A percentile compares a stretch with the other conserved stretches of the same genome.
Evolutionary conservation across 2,113 vertebrate genomes (phyloP).

Genomic region (Myotis yumanensis): DNA sequence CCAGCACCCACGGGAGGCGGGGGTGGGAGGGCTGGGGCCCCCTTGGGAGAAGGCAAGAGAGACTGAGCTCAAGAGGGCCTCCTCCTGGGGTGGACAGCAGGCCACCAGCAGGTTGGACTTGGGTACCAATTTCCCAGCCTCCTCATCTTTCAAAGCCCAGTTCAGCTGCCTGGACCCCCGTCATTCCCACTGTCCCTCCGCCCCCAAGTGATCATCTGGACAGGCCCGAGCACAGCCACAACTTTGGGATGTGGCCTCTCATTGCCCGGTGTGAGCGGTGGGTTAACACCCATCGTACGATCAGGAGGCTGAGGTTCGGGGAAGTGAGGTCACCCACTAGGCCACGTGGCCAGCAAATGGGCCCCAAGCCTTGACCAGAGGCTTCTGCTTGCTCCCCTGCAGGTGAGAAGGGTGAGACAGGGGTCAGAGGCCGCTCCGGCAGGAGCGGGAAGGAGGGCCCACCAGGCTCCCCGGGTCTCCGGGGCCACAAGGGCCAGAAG

Average conservation of each 20-base stretch:
- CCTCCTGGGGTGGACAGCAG: background rate
- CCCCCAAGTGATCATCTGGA: background rate
- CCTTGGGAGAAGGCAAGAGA: background rate
- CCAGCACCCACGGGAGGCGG: background rate
- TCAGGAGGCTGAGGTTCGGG: background rate
- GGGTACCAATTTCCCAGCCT: no score
- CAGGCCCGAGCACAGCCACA: background rate
- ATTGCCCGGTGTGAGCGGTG: background rate
- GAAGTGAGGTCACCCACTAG: background rate
- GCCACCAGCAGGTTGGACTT: background rate
- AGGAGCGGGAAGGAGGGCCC: slow-evolving; percentile 84
- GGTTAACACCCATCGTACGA: background rate
- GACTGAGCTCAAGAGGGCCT: no score
- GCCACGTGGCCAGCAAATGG: background rate
- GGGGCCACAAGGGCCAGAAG: slow-evolving; percentile 88
- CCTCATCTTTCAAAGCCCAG: background rate
- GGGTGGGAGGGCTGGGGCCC: no score
- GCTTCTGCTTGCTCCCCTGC: background rate
- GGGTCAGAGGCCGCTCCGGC: slow-evolving; percentile 84
- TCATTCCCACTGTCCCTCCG: accelerated
- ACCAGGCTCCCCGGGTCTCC: slow-evolving; percentile 77
- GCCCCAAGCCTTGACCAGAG: background rate
- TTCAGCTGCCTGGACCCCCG: background rate
- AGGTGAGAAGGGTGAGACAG: slow-evolving; percentile 91
- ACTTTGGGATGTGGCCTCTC: background rate